Conservation (phyloP, 2,888 invertebrate genomes). For the Heteromyza rotundicornis region DNA sequence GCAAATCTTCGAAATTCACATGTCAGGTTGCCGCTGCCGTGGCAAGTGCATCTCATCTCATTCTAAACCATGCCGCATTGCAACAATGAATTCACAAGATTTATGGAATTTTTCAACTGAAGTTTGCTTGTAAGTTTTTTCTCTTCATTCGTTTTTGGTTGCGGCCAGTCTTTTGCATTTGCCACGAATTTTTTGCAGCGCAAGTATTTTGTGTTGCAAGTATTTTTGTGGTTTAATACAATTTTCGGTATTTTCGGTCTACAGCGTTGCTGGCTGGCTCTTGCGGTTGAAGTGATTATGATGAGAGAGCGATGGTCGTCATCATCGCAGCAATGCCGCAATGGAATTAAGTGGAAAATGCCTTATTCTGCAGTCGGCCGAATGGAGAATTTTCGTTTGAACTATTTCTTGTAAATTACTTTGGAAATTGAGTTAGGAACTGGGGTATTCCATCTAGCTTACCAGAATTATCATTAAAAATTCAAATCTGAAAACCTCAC, state of each 20-base stretch:
- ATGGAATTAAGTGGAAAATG: too few relatives aligned
- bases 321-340: too few relatives aligned
- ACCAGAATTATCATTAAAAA: too few relatives aligned
- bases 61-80: constrained; percentile 29
- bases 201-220: neutral
- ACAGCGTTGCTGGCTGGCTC: too few relatives aligned
- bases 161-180: neutral
- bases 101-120: constrained; percentile 52
- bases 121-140: constrained; percentile 25
- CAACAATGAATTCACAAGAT: constrained; percentile 46
- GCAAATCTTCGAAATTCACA: constrained; percentile 57
- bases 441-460: too few relatives aligned
- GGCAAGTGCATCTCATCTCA: constrained; percentile 23
- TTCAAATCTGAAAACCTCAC: too few relatives aligned
- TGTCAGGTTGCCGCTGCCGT: constrained; percentile 40
- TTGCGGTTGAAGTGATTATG: too few relatives aligned
- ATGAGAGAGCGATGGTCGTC: too few relatives aligned
- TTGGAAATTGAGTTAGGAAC: too few relatives aligned
- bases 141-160: neutral
- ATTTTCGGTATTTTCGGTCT: neutral
- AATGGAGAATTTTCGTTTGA: too few relatives aligned
- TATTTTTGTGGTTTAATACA: neutral
- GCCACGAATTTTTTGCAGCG: neutral
- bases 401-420: too few relatives aligned
- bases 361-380: too few relatives aligned